Conservation (phyloP, 2,113 vertebrate genomes). For the Gorsachius goisagi region DNA sequence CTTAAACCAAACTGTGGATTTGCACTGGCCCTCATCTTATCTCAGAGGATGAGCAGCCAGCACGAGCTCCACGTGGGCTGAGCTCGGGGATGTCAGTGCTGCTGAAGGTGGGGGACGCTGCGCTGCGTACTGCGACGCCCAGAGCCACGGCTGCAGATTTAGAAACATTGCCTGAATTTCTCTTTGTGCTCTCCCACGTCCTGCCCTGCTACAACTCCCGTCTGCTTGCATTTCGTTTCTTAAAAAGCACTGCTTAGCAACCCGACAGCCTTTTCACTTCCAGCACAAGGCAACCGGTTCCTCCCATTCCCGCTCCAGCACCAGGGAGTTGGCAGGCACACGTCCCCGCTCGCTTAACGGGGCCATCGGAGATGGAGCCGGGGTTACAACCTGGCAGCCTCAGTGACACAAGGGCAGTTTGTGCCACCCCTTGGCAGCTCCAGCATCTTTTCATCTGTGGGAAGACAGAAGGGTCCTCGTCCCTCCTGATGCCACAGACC, state of each 20-base stretch:
- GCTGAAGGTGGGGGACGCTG: neutral
- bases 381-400: neutral
- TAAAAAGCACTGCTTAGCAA: constrained; percentile 19
- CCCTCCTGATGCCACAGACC: neutral
- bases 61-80: neutral
- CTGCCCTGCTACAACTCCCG: neutral
- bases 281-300: neutral
- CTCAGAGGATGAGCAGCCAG: neutral
- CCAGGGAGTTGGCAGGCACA: rapidly evolving
- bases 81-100: neutral
- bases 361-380: rapidly evolving
- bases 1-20: neutral
- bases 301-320: neutral
- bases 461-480: neutral
- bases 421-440: neutral
- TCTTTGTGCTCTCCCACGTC: constrained; percentile 27
- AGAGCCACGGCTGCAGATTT: neutral
- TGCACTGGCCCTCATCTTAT: neutral
- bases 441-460: rapidly evolving
- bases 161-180: neutral
- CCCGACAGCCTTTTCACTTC: neutral
- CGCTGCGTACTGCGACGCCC: neutral
- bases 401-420: rapidly evolving
- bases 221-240: neutral
- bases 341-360: rapidly evolving